Evolutionary conservation across 2,797 vertebrate genomes (phyloP).

Genomic region (Amblyopsis hoosieri): DNA sequence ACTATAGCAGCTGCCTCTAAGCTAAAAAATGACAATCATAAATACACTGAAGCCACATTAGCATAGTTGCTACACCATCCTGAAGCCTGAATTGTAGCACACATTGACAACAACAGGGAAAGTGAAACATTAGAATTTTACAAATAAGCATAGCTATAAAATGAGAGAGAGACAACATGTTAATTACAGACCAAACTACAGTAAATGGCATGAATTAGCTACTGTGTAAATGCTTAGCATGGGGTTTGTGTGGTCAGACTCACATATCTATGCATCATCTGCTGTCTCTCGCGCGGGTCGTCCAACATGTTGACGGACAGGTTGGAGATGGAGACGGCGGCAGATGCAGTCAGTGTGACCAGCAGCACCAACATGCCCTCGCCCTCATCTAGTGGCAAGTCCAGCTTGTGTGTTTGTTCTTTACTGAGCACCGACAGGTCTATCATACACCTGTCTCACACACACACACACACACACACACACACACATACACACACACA

Average conservation of each 20-base stretch:
- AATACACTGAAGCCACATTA: neutral
- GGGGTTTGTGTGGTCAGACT: constrained; percentile 49
- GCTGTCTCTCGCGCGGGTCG: constrained; percentile 86
- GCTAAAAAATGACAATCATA: too few relatives aligned
- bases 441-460: constrained; percentile 85
- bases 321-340: constrained; percentile 91
- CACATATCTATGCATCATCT: constrained; percentile 93
- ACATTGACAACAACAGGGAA: too few relatives aligned
- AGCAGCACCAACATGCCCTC: constrained; percentile 89
- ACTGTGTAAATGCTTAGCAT: too few relatives aligned
- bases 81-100: too few relatives aligned
- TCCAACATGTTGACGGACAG: constrained; percentile 88
- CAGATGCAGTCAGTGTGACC: constrained; percentile 92
- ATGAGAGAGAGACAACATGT: neutral
- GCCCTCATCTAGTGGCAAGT: constrained; percentile 87
- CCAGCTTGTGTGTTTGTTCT: constrained; percentile 94
- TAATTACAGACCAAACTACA: constrained; percentile 28
- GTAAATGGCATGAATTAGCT: constrained; percentile 1
- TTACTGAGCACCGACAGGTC: constrained; percentile 88
- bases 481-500: constrained; percentile 19
- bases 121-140: too few relatives aligned
- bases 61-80: neutral
- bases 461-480: constrained; percentile 23
- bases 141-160: too few relatives aligned
- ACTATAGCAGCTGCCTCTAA: neutral